Evolutionary conservation across 2,113 vertebrate genomes (phyloP), one percentile per base, ranked within the genome.

Genomic region (Trogon surrucura): DNA sequence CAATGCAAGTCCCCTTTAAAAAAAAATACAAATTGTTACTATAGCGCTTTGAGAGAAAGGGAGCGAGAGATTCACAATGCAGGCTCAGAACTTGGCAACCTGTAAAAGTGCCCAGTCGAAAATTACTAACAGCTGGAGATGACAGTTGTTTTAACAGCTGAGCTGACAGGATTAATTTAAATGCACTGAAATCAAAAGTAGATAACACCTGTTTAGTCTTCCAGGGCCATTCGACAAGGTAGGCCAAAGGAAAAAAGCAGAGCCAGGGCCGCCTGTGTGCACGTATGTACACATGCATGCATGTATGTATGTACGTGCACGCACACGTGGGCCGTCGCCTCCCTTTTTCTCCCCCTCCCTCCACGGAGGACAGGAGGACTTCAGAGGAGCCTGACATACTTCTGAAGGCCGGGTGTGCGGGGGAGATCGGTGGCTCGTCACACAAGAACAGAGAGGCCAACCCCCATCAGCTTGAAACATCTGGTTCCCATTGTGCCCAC

Each of bases 111-210:
- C 99, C 99, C 98, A 99, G 99, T 98, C 97, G 98, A 98, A 99
- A 99, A 99, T 99, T 98, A 99, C 99, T 99, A 99, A 99, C 99
- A 99, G 99, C 99, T 99, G 99, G 99, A 99, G 98, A 98, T 99
- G 99, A 99, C 99, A 99, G 99, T 99, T 99, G 99, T 99, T 99
- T 99, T 99, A 99, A 99, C 99, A 99, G 99, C 99, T 99, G 99
- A 99, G 99, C 99, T 99, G 99, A 99, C 99, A 99, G 99, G 99
- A 99, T 99, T 99, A 99, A 99, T 99, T 99, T 98, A 98, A 99
- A 99, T 98, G 99, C 99, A 99, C 99, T 99, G 98, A 99, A 99
- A 99, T 99, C 99, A 99, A 99, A 99, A 99, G 98, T 98, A 99
- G 98, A 96, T 98, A 99, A 99, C 99, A 99, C 99, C 99, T 99